Evolutionary conservation across 2,797 vertebrate species (phyloP).

Genomic region (Buceros bicornis): DNA sequence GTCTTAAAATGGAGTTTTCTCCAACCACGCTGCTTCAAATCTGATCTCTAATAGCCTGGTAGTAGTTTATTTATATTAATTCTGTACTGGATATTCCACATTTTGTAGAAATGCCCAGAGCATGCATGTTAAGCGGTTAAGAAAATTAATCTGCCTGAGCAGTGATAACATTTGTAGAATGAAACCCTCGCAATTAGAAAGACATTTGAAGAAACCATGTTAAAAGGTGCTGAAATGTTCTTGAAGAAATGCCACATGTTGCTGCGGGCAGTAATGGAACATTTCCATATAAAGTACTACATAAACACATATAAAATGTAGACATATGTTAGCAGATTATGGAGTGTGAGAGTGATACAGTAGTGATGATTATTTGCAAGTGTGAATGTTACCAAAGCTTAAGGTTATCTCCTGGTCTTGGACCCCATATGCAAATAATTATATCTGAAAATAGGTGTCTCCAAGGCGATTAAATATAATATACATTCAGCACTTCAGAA

Average conservation of each 20-base stretch:
- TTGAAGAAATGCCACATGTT: slow-evolving; percentile 73
- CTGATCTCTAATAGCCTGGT: slow-evolving; percentile 30
- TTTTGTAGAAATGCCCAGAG: slow-evolving; percentile 58
- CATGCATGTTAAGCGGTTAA: slow-evolving; percentile 62
- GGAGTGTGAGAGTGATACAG: slow-evolving; percentile 62
- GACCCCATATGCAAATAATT: slow-evolving; percentile 35
- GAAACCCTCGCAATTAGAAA: slow-evolving; percentile 66
- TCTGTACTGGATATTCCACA: slow-evolving; percentile 45
- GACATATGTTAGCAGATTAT: slow-evolving; percentile 68
- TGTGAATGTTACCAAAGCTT: slow-evolving; percentile 48
- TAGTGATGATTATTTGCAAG: slow-evolving; percentile 67
- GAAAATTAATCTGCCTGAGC: slow-evolving; percentile 66
- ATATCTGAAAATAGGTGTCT: background rate
- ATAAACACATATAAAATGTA: slow-evolving; percentile 60
- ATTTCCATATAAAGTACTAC: slow-evolving; percentile 72
- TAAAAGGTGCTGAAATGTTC: slow-evolving; percentile 73
- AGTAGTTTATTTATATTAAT: slow-evolving; percentile 58
- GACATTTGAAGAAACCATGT: slow-evolving; percentile 59
- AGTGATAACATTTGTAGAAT: slow-evolving; percentile 69
- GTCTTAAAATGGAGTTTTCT: background rate
- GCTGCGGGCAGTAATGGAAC: slow-evolving; percentile 67
- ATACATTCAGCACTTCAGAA: background rate
- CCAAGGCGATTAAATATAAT: background rate
- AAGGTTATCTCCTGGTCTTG: slow-evolving; percentile 60
- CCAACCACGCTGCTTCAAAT: slow-evolving; percentile 11